Percentiles rank a stretch among this genome's conserved stretches.
These are phyloP conservation scores for Thaumatotibia leucotreta DNA, from an alignment of 1,140 invertebrate genomes.

Conservation along the genomic window DNA sequence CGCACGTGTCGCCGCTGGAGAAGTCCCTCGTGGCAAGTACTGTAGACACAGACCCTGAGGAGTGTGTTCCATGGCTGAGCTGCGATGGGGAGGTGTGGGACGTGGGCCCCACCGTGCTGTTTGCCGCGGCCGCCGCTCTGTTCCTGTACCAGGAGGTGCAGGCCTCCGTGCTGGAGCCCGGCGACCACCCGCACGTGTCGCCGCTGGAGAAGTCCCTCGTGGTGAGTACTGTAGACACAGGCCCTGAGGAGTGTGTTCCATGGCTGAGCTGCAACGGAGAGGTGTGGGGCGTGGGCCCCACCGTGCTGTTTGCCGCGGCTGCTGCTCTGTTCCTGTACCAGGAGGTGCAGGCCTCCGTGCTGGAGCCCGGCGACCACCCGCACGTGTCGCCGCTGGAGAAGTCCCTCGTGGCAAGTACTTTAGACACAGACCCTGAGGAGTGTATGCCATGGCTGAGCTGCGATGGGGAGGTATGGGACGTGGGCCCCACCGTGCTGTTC, in stretches of 20 bases:
- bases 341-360: constrained; percentile 57
- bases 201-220: constrained; percentile 54
- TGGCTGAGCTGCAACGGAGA: constrained; percentile 72
- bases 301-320: constrained; percentile 62
- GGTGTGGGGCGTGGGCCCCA: constrained; percentile 64
- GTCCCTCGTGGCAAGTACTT: constrained; percentile 42
- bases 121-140: constrained; percentile 62
- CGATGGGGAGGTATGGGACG: constrained; percentile 66
- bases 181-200: constrained; percentile 43
- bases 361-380: constrained; percentile 41
- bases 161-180: constrained; percentile 46
- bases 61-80: constrained; percentile 51
- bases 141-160: constrained; percentile 65
- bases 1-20: constrained; percentile 46
- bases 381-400: constrained; percentile 52
- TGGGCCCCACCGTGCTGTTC: constrained; percentile 64
- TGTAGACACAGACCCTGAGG: constrained; percentile 48
- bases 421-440: constrained; percentile 50
- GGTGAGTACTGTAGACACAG: constrained; percentile 40
- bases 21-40: constrained; percentile 49
- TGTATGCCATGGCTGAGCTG: constrained; percentile 72
- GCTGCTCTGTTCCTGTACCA: constrained; percentile 63
- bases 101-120: constrained; percentile 60
- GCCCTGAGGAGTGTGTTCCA: constrained; percentile 50
- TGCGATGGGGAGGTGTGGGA: constrained; percentile 65